Percentiles rank a stretch among this genome's conserved stretches.
Evolutionary conservation across 2,113 vertebrate genomes (phyloP).

Genomic region (Terrapene triunguis): DNA sequence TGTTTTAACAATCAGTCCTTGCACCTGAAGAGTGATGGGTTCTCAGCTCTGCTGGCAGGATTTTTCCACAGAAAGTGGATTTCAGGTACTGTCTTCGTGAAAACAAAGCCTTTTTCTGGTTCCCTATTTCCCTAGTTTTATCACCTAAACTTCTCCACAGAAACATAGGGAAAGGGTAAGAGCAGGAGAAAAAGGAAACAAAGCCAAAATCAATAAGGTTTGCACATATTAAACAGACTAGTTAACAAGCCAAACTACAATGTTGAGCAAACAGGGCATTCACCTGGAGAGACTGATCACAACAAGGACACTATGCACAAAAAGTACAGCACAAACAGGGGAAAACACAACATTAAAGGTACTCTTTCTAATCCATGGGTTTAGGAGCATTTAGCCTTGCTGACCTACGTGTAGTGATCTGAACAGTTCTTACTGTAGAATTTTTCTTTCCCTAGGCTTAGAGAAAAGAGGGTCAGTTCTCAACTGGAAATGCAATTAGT

Average conservation of each 20-base stretch:
- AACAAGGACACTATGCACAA: conserved; percentile 64
- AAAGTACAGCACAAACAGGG: conserved; percentile 27
- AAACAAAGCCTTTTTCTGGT: not conserved
- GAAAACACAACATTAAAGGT: not conserved
- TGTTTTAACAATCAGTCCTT: not conserved
- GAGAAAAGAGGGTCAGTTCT: not conserved
- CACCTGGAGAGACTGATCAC: conserved; percentile 52
- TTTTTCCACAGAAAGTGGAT: not conserved
- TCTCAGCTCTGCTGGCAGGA: not conserved
- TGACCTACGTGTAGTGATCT: not conserved
- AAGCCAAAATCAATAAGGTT: conserved; percentile 60
- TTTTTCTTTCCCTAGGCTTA: not conserved
- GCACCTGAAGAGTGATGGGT: not conserved
- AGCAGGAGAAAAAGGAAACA: not conserved
- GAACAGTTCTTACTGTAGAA: not conserved
- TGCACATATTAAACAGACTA: conserved; percentile 53
- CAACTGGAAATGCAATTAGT: not conserved
- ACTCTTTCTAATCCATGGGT: conserved; percentile 3
- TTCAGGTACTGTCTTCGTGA: conserved; percentile 4
- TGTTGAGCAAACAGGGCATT: conserved; percentile 64
- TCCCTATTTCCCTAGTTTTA: conserved; percentile 39
- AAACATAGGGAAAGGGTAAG: not conserved
- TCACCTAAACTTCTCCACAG: conserved; percentile 29
- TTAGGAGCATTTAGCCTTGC: not conserved
- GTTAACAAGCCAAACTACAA: conserved; percentile 56